These are phyloP conservation scores for Tuta absoluta DNA, from an alignment of 2,888 invertebrate species.

Conservation along the genomic window DNA sequence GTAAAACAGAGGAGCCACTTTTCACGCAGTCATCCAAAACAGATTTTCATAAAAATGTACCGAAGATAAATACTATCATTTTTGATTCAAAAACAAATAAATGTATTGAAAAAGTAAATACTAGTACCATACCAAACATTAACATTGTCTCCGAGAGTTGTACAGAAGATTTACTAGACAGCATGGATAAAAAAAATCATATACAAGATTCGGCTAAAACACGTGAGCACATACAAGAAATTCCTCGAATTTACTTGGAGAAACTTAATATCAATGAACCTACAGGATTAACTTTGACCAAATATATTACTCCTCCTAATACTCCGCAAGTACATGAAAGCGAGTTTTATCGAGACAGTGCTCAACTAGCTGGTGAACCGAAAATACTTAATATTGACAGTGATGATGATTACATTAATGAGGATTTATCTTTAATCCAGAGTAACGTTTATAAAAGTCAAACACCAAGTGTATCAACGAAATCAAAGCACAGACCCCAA, in stretches of 20 bases:
- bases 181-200: background rate
- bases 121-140: background rate
- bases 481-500: background rate
- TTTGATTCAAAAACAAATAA: constrained; percentile 10
- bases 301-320: constrained; percentile 14
- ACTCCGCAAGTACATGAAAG: constrained; percentile 14
- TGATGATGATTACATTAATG: constrained; percentile 23
- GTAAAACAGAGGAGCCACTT: background rate
- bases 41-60: background rate
- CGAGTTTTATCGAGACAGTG: background rate
- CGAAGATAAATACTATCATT: constrained; percentile 7
- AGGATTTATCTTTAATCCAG: constrained; percentile 11
- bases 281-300: background rate
- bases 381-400: constrained; percentile 13
- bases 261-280: background rate
- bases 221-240: background rate
- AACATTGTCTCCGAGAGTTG: background rate
- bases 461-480: background rate
- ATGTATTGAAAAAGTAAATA: background rate
- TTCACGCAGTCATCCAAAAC: background rate
- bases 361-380: constrained; percentile 11
- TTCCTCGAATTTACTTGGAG: background rate
- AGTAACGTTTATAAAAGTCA: background rate
- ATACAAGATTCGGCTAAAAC: background rate
- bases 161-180: background rate